Evolutionary conservation across 2,888 invertebrate species (phyloP).

Genomic region (Hoplodrina blanda): DNA sequence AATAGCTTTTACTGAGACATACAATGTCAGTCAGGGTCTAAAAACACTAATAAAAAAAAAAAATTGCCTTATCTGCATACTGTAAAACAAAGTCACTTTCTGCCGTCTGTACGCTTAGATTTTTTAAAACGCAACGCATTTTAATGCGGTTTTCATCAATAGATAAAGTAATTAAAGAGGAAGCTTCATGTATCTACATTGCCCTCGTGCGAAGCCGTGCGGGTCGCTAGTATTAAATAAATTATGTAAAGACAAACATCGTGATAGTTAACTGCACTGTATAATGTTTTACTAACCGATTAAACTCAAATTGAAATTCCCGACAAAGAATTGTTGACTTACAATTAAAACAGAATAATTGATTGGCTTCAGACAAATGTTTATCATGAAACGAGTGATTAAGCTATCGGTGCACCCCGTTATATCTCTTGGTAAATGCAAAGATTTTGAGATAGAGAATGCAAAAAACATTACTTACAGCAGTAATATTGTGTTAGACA

Average conservation of each 20-base stretch:
- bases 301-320: not conserved
- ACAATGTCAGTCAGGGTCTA: not conserved
- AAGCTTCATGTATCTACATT: too few relatives aligned
- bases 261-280: not conserved
- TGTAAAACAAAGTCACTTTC: too few relatives aligned
- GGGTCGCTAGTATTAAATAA: not conserved
- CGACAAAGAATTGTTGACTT: slow-evolving; percentile 22
- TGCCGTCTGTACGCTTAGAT: too few relatives aligned
- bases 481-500: not conserved
- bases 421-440: not conserved
- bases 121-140: too few relatives aligned
- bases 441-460: slow-evolving; percentile 1
- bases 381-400: slow-evolving; percentile 24
- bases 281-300: not conserved
- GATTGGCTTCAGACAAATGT: not conserved
- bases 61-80: not conserved
- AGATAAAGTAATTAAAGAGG: too few relatives aligned
- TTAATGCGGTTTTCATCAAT: too few relatives aligned
- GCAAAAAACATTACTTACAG: too few relatives aligned
- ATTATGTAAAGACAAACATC: not conserved
- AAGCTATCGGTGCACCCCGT: slow-evolving; percentile 17
- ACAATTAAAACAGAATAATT: slow-evolving; percentile 23
- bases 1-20: too few relatives aligned
- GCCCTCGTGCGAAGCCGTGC: too few relatives aligned
- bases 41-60: not conserved